Conservation (phyloP, 2,797 vertebrate species). For the Triplophysa yarkandensis region DNA sequence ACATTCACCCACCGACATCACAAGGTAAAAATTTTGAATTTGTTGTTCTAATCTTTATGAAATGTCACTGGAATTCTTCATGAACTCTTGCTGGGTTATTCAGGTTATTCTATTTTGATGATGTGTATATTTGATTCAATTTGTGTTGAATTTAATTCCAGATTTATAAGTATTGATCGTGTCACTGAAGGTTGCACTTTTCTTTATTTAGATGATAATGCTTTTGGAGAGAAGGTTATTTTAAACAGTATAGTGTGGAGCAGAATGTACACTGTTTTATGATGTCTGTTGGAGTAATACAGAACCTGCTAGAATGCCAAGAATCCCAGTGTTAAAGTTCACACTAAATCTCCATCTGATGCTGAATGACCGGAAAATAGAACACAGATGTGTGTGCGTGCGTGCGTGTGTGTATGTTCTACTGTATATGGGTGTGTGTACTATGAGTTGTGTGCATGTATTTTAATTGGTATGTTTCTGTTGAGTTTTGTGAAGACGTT, state of each 20-base stretch:
- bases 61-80: neutral
- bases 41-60: neutral
- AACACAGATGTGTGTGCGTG: constrained; percentile 68
- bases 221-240: neutral
- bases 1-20: neutral
- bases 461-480: too few relatives aligned
- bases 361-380: constrained; percentile 70
- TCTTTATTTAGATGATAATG: constrained; percentile 58
- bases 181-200: constrained; percentile 63
- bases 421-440: constrained; percentile 10
- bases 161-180: constrained; percentile 59
- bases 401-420: constrained; percentile 39
- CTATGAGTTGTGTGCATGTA: too few relatives aligned
- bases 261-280: neutral
- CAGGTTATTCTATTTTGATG: neutral
- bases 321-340: constrained; percentile 75
- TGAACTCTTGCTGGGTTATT: neutral
- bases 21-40: neutral
- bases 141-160: constrained; percentile 65
- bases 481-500: too few relatives aligned
- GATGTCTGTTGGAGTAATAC: constrained; percentile 57
- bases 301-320: constrained; percentile 72
- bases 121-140: constrained; percentile 6
- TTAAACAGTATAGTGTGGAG: neutral
- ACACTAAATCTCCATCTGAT: constrained; percentile 69